A percentile compares a stretch with the other conserved stretches of the same genome.
Conservation (phyloP, 2,113 vertebrate species). For the Perognathus longimembris region DNA sequence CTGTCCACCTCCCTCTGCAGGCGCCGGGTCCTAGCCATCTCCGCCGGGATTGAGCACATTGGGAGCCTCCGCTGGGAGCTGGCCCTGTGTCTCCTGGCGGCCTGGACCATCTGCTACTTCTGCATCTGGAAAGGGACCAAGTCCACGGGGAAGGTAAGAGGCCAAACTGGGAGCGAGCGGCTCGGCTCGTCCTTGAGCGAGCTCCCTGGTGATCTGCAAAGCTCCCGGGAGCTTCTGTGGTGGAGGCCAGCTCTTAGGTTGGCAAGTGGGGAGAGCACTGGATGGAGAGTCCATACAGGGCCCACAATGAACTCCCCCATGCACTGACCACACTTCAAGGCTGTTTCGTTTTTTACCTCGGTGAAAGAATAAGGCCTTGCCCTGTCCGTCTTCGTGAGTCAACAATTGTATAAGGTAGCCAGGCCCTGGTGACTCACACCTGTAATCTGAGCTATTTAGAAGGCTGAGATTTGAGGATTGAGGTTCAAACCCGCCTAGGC, state of each 20-base stretch:
- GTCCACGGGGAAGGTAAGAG: slow-evolving; percentile 97
- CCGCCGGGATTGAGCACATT: slow-evolving; percentile 96
- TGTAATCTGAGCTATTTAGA: too few relatives aligned
- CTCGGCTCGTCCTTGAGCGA: rapidly evolving
- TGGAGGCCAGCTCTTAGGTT: neutral
- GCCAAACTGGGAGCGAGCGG: neutral
- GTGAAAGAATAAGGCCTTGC: neutral
- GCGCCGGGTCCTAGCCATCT: slow-evolving; percentile 95
- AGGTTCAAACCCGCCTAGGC: too few relatives aligned
- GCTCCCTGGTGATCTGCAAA: neutral
- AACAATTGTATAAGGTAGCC: neutral
- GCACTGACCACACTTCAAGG: neutral
- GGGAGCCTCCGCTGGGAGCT: slow-evolving; percentile 97
- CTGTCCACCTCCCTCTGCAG: slow-evolving; percentile 80
- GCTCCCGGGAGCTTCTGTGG: neutral
- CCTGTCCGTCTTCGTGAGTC: neutral
- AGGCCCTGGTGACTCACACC: too few relatives aligned
- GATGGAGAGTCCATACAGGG: neutral
- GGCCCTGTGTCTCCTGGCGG: slow-evolving; percentile 95
- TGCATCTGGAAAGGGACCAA: slow-evolving; percentile 99
- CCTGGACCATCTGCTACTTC: slow-evolving; percentile 99
- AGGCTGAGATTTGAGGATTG: too few relatives aligned
- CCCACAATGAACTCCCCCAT: neutral
- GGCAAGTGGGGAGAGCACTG: neutral
- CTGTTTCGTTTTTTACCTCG: neutral